These are phyloP conservation scores for Anneissia japonica DNA, from an alignment of 35 echinoderm and acorn worm species.

Conservation along the genomic window DNA sequence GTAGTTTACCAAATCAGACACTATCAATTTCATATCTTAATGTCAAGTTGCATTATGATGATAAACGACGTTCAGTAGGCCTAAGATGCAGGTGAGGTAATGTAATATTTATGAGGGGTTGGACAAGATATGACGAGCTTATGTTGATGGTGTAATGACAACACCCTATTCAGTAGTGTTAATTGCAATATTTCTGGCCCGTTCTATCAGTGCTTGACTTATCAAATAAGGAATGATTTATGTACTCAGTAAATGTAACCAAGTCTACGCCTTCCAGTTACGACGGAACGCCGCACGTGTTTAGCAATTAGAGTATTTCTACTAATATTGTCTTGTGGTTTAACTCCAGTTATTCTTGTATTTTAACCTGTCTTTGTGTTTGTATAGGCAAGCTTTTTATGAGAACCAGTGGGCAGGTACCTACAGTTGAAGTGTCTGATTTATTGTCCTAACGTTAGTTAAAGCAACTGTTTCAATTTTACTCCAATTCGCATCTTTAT, in stretches of 20 bases:
- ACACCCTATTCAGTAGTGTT: background rate
- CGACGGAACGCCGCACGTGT: background rate
- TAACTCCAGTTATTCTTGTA: background rate
- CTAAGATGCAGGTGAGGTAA: background rate
- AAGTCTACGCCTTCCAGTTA: background rate
- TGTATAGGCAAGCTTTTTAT: too few relatives aligned
- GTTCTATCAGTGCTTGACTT: background rate
- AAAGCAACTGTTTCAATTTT: too few relatives aligned
- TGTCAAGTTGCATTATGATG: background rate
- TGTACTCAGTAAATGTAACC: background rate
- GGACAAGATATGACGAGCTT: background rate
- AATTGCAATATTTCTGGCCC: background rate
- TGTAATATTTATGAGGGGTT: background rate
- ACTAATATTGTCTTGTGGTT: background rate
- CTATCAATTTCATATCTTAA: background rate
- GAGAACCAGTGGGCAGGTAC: too few relatives aligned
- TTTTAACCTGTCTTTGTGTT: too few relatives aligned
- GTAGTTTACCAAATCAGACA: background rate
- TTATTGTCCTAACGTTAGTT: too few relatives aligned
- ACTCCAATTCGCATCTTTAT: too few relatives aligned
- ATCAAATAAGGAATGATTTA: background rate
- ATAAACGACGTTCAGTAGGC: background rate
- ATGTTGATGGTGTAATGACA: background rate
- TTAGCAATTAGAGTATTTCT: background rate
- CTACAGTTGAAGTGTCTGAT: too few relatives aligned